Evolutionary conservation across 1,140 invertebrate genomes (phyloP), one percentile per base, ranked within the genome.

Genomic region (Macrotrachela quadricornifera): DNA sequence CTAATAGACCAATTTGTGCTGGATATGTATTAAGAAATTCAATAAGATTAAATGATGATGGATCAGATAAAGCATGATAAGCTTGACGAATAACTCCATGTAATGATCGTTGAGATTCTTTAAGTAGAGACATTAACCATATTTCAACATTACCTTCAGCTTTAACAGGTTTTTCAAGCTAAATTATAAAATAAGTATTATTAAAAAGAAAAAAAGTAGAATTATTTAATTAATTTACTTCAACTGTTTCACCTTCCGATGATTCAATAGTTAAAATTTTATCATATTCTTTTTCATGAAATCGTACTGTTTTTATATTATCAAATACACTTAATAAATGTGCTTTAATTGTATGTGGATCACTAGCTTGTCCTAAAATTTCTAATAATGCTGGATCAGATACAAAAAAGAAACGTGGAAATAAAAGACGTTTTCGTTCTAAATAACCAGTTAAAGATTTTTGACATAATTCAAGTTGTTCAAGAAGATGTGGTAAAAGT

Each of bases 381-480:
- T 94, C 90, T 47, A 95, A 69, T 46, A 95, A 67, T 0, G 87
- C 86, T 1, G 90, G 87, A 74, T 95, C 90, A 1, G 88, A 94
- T 1, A 95, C 88, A 61, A 95, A 95, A 73, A 94, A 95, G 63
- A 95, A 95, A 59, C 90, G 73, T n/a, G 88, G 88, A 69, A 94
- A 94, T 79, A 91, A 81, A 66, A 86, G 81, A 16, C 88, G 75
- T 65, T 95, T 94, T 64, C 86, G 87, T 63, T 95, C 90, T 36
- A 95, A 71, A 69, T 95, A 95, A 67, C 88, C 90, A 61, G 85
- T 90, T 6, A 95, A 73, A 43, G 86, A 92, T 71, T 94, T 94
- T 67, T 94, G 88, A 69, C 90, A 95, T 0, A 94, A 71, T 68
- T 95, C 90, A 30, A 95, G 68, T 64, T 95, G 88, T 66, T 94